Evolutionary conservation across 2,113 vertebrate species (phyloP), one percentile per base, ranked within the genome.

Genomic region (Trichomycterus rosablanca): DNA sequence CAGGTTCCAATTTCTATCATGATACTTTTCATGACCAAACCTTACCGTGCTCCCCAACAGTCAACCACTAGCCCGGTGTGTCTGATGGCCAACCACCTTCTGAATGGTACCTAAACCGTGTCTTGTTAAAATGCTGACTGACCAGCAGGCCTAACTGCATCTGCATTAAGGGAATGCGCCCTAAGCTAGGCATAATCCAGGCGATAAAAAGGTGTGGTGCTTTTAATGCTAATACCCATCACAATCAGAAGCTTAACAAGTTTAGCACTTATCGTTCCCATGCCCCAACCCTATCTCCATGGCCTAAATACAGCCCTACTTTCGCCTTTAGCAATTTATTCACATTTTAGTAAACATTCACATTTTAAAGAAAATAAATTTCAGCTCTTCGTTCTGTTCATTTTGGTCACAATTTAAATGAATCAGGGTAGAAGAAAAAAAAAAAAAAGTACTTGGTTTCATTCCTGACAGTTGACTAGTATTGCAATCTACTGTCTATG

Each of bases 181-280:
- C 82, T 88, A 90, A 86, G 77, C 77, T 61, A 37, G 54, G 43
- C 67, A 67, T 90, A 90, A 90, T 89, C 90, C 83, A 76, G 57
- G 62, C 74, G 77, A 87, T 79, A 82, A 83, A 69, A 37, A 73
- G 44, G 49, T 79, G 79, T 81, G 80, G 59, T 30, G 63, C 48
- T 72, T 77, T 81, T 80, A 68, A 67, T 78, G 74, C 72, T 87
- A 85, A 91, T 85, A 82, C 80, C 71, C 56, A 67, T 72, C 49
- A 59, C 51, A 48, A 15, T 58, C 50, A 63, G 23, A 64, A 52
- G 59, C 61, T 44, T 24, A 8, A 28, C 43, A 48, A 24, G 28
- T 50, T 68, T 52, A 72, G 18, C 23, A 22, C 22, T 71, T 60
- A 62, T 51, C 52, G 8, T 8, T 40, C 10, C 39, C 57, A 28